A percentile compares a stretch with the other conserved stretches of the same genome.
phyloP scores from a whole-genome alignment of 2,113 vertebrate genomes.

The Siniperca chuatsi region DNA sequence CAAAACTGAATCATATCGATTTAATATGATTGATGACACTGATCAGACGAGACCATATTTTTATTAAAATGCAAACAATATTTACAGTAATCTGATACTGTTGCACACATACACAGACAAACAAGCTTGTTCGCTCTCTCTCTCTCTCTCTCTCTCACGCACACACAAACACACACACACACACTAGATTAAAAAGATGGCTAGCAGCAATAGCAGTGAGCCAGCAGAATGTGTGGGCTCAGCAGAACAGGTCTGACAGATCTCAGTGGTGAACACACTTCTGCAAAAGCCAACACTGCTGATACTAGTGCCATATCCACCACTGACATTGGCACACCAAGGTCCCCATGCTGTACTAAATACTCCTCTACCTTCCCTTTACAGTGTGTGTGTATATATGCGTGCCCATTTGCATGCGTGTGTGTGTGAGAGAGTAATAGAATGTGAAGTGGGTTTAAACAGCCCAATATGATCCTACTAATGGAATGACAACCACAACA shows the following conservation, averaged over 20 bases:
- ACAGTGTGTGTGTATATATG: background rate
- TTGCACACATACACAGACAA: background rate
- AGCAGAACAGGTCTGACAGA: conserved; percentile 75
- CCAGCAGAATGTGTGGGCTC: conserved; percentile 72
- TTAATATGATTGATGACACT: background rate
- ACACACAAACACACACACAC: conserved; percentile 1
- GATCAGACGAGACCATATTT: background rate
- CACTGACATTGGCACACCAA: conserved; percentile 76
- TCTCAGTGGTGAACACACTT: conserved; percentile 69
- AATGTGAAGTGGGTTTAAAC: conserved; percentile 66
- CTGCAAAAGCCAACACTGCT: conserved; percentile 71
- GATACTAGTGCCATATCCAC: conserved; percentile 75
- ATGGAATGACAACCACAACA: conserved; percentile 63
- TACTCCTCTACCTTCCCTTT: conserved; percentile 43
- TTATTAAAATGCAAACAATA: background rate
- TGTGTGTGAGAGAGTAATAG: conserved; percentile 37
- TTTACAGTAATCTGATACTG: background rate
- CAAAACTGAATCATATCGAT: background rate
- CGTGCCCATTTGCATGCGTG: background rate
- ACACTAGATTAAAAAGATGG: conserved; percentile 37
- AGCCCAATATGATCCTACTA: conserved; percentile 51
- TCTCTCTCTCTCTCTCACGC: background rate
- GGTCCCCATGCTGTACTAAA: conserved; percentile 67
- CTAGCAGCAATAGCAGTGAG: conserved; percentile 50
- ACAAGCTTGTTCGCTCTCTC: background rate